Percentiles rank a stretch among this genome's conserved stretches.
phyloP scores from a whole-genome alignment of 2,888 invertebrate genomes.

The Leistus spinibarbis region DNA sequence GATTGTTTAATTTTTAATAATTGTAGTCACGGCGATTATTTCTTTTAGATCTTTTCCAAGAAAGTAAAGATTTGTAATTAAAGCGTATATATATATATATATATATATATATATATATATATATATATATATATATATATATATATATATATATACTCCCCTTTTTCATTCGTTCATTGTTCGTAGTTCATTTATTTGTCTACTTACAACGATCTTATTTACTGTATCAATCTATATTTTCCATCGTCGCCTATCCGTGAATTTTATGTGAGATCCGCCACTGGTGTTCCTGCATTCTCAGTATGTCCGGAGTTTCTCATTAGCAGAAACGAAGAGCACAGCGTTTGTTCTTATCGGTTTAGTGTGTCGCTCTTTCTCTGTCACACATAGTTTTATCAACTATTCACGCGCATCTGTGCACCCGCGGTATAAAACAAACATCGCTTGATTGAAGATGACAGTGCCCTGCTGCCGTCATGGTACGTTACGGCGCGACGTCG shows the following conservation, averaged over 20 bases:
- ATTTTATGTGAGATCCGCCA: not conserved
- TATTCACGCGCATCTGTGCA: not conserved
- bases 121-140: too few relatives aligned
- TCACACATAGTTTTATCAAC: conserved; percentile 1
- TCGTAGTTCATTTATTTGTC: too few relatives aligned
- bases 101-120: too few relatives aligned
- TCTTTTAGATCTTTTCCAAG: too few relatives aligned
- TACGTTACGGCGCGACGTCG: not conserved
- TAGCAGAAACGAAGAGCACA: not conserved
- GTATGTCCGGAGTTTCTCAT: conserved; percentile 5
- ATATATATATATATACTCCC: too few relatives aligned
- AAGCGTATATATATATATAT: too few relatives aligned
- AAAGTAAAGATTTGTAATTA: too few relatives aligned
- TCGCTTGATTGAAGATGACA: conserved; percentile 11
- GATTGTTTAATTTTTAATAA: too few relatives aligned
- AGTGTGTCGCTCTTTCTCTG: not conserved
- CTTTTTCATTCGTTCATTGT: too few relatives aligned
- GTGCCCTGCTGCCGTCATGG: not conserved
- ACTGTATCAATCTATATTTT: not conserved
- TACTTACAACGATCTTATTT: too few relatives aligned
- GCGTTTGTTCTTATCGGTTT: conserved; percentile 4
- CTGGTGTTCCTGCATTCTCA: not conserved
- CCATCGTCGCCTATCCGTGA: not conserved
- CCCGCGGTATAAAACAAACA: not conserved
- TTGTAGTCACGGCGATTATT: too few relatives aligned